Evolutionary conservation across 2,113 vertebrate genomes (phyloP).

Genomic region (Ibidorhyncha struthersii): DNA sequence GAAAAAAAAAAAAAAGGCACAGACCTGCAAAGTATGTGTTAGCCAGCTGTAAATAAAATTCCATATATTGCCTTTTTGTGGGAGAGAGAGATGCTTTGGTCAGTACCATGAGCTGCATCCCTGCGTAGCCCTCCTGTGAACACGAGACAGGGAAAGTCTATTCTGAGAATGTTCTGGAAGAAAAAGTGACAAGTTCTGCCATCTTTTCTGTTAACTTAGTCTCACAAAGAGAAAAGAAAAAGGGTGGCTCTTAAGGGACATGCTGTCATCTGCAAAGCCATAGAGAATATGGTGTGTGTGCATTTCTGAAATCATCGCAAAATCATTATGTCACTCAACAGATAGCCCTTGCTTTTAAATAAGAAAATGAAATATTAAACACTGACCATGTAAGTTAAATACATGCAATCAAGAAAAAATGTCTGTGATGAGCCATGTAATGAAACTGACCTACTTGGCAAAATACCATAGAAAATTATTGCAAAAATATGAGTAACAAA

Average conservation of each 20-base stretch:
- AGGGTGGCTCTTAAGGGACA: not conserved
- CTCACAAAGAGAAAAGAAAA: not conserved
- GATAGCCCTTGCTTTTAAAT: not conserved
- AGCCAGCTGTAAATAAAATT: not conserved
- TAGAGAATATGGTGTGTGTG: not conserved
- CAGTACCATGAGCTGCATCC: not conserved
- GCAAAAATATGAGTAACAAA: not conserved
- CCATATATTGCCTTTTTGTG: not conserved
- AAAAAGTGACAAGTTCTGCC: not conserved
- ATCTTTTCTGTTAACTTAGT: not conserved
- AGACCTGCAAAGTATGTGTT: not conserved
- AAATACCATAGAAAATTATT: not conserved
- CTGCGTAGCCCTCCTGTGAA: not conserved
- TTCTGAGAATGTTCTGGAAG: not conserved
- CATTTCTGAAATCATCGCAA: not conserved
- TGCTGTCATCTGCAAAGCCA: not conserved
- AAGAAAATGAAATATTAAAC: not conserved
- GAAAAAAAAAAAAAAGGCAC: not conserved
- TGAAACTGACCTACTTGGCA: not conserved
- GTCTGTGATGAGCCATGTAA: not conserved
- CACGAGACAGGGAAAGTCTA: rapidly evolving
- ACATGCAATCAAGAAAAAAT: not conserved
- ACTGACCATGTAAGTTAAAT: not conserved
- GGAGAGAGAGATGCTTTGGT: not conserved
- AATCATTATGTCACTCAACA: not conserved